A percentile compares a stretch with the other conserved stretches of the same genome.
Conservation (phyloP, 2,888 invertebrate genomes). For the Torymus tubicola region DNA sequence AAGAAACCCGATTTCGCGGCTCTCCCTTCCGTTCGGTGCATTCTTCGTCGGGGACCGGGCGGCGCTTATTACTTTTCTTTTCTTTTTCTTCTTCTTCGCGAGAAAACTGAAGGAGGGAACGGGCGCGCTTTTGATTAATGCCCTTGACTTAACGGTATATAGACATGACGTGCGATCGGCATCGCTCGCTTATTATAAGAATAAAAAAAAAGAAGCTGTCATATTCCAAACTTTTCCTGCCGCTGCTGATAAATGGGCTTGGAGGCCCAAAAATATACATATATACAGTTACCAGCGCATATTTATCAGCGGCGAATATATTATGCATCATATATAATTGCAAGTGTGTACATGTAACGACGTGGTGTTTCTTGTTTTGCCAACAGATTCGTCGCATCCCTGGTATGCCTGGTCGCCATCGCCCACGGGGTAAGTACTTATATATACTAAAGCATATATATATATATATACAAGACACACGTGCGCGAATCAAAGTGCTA, state of each 20-base stretch:
- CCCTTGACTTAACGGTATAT: slow-evolving; percentile 12
- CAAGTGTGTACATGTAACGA: not conserved
- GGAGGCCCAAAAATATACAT: too few relatives aligned
- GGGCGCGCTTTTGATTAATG: slow-evolving; percentile 10
- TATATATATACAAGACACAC: not conserved
- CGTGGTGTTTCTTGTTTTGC: slow-evolving; percentile 58
- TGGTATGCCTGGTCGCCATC: slow-evolving; percentile 76
- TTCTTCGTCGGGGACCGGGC: not conserved
- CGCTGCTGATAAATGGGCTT: too few relatives aligned
- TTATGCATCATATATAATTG: too few relatives aligned
- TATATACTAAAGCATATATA: too few relatives aligned
- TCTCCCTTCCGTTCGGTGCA: too few relatives aligned
- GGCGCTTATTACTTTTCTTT: not conserved
- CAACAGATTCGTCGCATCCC: slow-evolving; percentile 78
- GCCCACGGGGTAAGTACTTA: slow-evolving; percentile 77
- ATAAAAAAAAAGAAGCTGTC: too few relatives aligned
- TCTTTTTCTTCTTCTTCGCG: too few relatives aligned
- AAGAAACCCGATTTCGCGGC: slow-evolving; percentile 11
- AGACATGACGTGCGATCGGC: too few relatives aligned
- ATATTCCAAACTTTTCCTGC: too few relatives aligned
- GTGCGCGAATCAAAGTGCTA: slow-evolving; percentile 22
- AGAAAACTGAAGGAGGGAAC: not conserved
- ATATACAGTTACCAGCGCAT: too few relatives aligned
- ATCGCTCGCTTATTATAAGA: too few relatives aligned
- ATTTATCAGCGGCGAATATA: too few relatives aligned